Conservation (phyloP, 30 jellyfish, hydroid and myxozoan genomes). For the Chironex yamaguchii region DNA sequence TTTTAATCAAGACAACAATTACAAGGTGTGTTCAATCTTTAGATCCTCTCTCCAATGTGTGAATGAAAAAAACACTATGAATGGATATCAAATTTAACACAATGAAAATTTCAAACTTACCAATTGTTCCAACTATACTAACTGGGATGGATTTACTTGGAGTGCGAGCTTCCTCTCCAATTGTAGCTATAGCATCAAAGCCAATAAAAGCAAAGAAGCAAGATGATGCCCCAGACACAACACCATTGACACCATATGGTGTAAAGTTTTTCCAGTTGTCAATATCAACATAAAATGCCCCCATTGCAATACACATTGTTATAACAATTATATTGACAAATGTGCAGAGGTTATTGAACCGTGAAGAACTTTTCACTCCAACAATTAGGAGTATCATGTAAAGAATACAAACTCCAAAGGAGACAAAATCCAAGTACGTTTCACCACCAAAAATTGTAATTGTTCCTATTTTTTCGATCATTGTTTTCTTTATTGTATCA, state of each 20-base stretch:
- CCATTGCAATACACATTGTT: constrained; percentile 85
- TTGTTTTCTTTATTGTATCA: neutral
- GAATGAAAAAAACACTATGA: neutral
- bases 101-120: constrained; percentile 54
- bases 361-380: constrained; percentile 78
- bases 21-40: no score
- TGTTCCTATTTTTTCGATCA: neutral
- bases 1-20: neutral
- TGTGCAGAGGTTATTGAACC: constrained; percentile 83
- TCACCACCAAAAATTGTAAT: neutral
- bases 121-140: constrained; percentile 73
- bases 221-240: constrained; percentile 89
- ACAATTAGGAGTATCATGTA: no score
- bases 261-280: constrained; percentile 68
- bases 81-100: neutral
- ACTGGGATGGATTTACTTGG: constrained; percentile 89
- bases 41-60: no score
- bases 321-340: constrained; percentile 70
- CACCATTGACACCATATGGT: constrained; percentile 77
- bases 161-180: constrained; percentile 84
- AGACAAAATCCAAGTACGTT: neutral
- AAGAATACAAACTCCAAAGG: neutral
- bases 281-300: constrained; percentile 73
- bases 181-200: constrained; percentile 82
- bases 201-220: constrained; percentile 94